Percentiles rank a stretch among this genome's conserved stretches.
Conservation (phyloP, 2,888 invertebrate genomes). For the Spilarctia lutea region DNA sequence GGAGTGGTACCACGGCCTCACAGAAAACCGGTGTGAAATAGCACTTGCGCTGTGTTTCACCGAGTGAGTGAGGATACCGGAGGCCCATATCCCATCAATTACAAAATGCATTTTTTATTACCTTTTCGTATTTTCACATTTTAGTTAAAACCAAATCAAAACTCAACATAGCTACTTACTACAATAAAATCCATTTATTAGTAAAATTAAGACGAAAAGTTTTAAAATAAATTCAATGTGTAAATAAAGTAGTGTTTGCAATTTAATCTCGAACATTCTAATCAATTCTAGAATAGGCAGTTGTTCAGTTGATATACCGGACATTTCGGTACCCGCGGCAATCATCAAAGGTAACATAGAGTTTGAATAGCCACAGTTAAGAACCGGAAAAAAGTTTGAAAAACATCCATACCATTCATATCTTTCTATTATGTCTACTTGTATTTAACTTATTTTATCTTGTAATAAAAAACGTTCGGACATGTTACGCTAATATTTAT, state of each 20-base stretch:
- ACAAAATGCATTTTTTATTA: too few species aligned
- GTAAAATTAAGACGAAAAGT: background rate
- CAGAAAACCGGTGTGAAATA: too few species aligned
- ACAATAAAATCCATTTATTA: background rate
- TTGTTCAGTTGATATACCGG: conserved; percentile 18
- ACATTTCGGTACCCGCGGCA: conserved; percentile 34
- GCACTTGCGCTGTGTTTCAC: too few species aligned
- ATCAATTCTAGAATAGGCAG: conserved; percentile 13
- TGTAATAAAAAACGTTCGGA: background rate
- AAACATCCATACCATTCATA: conserved; percentile 14
- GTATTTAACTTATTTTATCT: background rate
- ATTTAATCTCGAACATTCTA: conserved; percentile 42
- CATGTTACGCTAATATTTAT: conserved; percentile 2
- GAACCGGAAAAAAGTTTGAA: conserved; percentile 35
- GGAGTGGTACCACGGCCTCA: too few species aligned
- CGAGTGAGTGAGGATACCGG: too few species aligned
- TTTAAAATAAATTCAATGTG: conserved; percentile 16
- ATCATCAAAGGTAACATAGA: conserved; percentile 38
- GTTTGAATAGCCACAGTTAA: conserved; percentile 26
- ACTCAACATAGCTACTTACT: background rate
- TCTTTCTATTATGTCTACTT: conserved; percentile 9
- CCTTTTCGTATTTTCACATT: too few species aligned
- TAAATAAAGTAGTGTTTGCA: conserved; percentile 29
- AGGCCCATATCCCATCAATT: too few species aligned
- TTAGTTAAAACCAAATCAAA: background rate